Evolutionary conservation across 2,113 vertebrate species (phyloP), one percentile per base, ranked within the genome.

Genomic region (Sphaerodactylus townsendi): DNA sequence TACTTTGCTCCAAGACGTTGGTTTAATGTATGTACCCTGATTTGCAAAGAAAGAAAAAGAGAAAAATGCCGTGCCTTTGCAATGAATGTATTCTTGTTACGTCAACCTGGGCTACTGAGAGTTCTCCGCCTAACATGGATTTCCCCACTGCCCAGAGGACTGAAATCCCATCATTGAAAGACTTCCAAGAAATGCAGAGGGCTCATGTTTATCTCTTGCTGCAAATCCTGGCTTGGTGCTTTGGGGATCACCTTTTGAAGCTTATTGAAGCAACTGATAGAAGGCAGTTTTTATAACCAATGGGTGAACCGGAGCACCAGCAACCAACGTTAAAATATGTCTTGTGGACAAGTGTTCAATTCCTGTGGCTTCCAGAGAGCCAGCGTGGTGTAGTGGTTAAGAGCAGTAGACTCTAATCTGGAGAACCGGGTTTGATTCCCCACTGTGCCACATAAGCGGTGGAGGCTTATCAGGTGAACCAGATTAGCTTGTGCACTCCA

Each of bases 241-340:
- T 91, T 85, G 85, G 87, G 89, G 90, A 95, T 91, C 95, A 92
- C 91, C 87, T 93, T 90, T 93, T 91, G 93, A 92, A 93, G 91
- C 90, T 92, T 91, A 94, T 94, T 92, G 93, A 77, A 73, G 91
- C 19, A 79, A 94, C 85, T 90, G 89, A 93, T 93, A 93, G 92
- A 94, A 93, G 87, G 81, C 82, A 79, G 87, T 82, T 68, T 88
- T 93, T 91, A 93, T 84, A 91, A 30, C 91, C 91, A 82, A 73
- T 87, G 85, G 25, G 30, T 85, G 53, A 15, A 87, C 85, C 88
- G 85, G 88, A 89, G 21, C 64, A 88, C 75, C 86, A 79, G 88
- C 59, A 93, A 92, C 85, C 90, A 94, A 76, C 35, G 85, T 79
- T 73, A 81, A 68, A 85, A 19, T 14, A 65, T 76, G 92, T 94